phyloP scores from a whole-genome alignment of 2,113 vertebrate species.

The Cettia cetti region DNA sequence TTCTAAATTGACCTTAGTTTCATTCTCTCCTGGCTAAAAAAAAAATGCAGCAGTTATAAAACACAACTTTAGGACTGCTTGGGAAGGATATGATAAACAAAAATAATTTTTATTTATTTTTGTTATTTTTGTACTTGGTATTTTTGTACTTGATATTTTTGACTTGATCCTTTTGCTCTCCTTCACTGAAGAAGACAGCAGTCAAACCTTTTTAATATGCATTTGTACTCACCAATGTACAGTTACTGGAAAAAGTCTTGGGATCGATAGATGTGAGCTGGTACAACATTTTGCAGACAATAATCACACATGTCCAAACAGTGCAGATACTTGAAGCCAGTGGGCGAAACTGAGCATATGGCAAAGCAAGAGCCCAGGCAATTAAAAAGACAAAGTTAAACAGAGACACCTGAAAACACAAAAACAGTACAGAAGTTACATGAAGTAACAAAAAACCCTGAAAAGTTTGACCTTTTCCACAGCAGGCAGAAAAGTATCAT shows the following conservation, averaged over 20 bases:
- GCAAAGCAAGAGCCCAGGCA: conserved; percentile 95
- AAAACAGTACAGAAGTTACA: conserved; percentile 45
- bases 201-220: neutral
- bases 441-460: neutral
- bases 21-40: conserved; percentile 76
- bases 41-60: neutral
- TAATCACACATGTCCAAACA: conserved; percentile 96
- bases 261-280: conserved; percentile 90
- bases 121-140: neutral
- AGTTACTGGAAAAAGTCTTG: conserved; percentile 79
- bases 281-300: conserved; percentile 98
- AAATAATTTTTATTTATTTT: no score
- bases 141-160: neutral
- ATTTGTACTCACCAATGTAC: conserved; percentile 79
- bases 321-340: conserved; percentile 93
- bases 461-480: neutral
- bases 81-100: neutral
- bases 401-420: conserved; percentile 88
- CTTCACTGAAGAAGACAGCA: neutral
- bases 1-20: conserved; percentile 68
- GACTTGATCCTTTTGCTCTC: neutral
- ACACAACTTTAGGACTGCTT: neutral
- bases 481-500: neutral
- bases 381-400: conserved; percentile 91
- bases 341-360: conserved; percentile 89